Percentiles rank a stretch among this genome's conserved stretches.
phyloP scores from a whole-genome alignment of 2,888 invertebrate species.

The Frankliniella intonsa region DNA sequence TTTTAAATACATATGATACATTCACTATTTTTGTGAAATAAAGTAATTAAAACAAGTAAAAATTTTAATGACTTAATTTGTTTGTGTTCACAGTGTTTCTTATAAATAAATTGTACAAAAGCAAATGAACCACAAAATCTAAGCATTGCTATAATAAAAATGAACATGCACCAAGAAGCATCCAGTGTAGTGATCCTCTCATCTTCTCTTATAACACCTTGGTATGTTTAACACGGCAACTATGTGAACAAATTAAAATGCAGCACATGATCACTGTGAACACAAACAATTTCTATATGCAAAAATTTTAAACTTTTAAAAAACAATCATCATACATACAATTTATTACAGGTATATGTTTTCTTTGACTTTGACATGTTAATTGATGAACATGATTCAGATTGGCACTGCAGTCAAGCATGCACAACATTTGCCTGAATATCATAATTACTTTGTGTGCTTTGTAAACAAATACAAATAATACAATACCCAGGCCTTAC shows the following conservation, averaged over 20 bases:
- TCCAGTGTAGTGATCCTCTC: too few species aligned
- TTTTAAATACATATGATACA: background rate
- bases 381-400: background rate
- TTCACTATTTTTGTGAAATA: background rate
- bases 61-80: slow-evolving; percentile 17
- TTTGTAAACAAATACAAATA: background rate
- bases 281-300: background rate
- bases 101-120: too few species aligned
- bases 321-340: background rate
- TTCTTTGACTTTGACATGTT: background rate
- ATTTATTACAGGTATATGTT: background rate
- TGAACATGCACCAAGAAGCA: too few species aligned
- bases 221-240: too few species aligned
- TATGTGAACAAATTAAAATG: background rate
- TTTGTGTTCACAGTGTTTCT: background rate
- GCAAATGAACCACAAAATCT: too few species aligned
- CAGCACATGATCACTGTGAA: background rate
- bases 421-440: background rate
- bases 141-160: too few species aligned
- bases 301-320: background rate
- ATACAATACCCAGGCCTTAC: background rate
- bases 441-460: too few species aligned
- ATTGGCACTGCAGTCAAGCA: background rate
- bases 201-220: too few species aligned
- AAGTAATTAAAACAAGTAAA: background rate